These are phyloP conservation scores for Rhopalosiphum maidis DNA, from an alignment of 1,140 invertebrate species.

Conservation along the genomic window DNA sequence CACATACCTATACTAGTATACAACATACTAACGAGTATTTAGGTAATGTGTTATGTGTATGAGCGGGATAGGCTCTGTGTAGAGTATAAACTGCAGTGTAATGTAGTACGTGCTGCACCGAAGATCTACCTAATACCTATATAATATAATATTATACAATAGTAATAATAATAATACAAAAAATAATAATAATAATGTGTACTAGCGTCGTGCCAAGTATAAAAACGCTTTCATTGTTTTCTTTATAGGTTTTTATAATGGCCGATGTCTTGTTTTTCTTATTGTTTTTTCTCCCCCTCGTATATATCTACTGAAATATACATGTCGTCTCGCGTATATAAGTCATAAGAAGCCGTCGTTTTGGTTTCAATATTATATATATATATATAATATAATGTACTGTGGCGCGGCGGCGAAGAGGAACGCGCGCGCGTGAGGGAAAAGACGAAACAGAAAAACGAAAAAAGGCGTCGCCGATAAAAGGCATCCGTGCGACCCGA, in stretches of 20 bases:
- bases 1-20: background rate
- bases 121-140: background rate
- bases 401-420: background rate
- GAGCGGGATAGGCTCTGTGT: background rate
- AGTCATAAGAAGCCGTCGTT: background rate
- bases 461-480: conserved; percentile 43
- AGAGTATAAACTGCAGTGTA: background rate
- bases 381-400: background rate
- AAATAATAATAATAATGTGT: conserved; percentile 1
- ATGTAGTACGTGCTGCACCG: background rate
- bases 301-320: background rate
- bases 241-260: conserved; percentile 47
- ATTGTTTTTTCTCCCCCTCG: conserved; percentile 9
- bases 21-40: background rate
- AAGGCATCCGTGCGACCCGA: conserved; percentile 34
- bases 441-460: background rate
- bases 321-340: background rate
- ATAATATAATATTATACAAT: background rate
- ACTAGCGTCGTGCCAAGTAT: conserved; percentile 10
- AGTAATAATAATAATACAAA: background rate
- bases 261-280: conserved; percentile 45
- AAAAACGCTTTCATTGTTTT: conserved; percentile 43
- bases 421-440: background rate
- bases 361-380: conserved; percentile 6
- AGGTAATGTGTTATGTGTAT: background rate